These are phyloP conservation scores for Portevinia maculata DNA, from an alignment of 2,888 invertebrate species.

Conservation along the genomic window DNA sequence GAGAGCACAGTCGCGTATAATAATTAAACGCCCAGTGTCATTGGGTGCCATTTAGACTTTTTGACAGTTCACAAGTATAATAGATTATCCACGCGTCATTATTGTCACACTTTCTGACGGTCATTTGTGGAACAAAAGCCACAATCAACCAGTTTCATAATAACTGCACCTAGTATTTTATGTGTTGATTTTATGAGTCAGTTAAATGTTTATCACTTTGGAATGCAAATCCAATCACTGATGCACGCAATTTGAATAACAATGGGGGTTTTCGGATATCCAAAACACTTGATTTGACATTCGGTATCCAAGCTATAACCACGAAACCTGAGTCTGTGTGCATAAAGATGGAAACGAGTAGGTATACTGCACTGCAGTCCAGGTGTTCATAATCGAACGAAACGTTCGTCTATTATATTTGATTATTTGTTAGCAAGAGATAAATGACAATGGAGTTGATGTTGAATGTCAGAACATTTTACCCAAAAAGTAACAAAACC, in stretches of 20 bases:
- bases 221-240: constrained; percentile 67
- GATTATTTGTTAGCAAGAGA: constrained; percentile 49
- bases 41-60: constrained; percentile 47
- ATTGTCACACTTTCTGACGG: constrained; percentile 54
- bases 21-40: constrained; percentile 66
- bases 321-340: not conserved
- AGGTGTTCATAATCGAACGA: constrained; percentile 30
- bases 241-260: constrained; percentile 67
- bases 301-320: no score
- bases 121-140: constrained; percentile 21
- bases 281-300: constrained; percentile 51
- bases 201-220: constrained; percentile 45
- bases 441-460: constrained; percentile 32
- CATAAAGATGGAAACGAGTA: no score
- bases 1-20: no score
- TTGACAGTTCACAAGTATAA: constrained; percentile 71
- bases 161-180: not conserved
- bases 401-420: constrained; percentile 48
- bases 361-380: no score
- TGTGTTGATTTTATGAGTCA: constrained; percentile 40
- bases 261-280: constrained; percentile 15
- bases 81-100: constrained; percentile 64
- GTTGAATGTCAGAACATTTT: constrained; percentile 63
- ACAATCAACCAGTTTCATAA: constrained; percentile 15
- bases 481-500: constrained; percentile 25